These are phyloP conservation scores for Tachina lurida DNA, from an alignment of 2,888 invertebrate genomes.

Conservation along the genomic window DNA sequence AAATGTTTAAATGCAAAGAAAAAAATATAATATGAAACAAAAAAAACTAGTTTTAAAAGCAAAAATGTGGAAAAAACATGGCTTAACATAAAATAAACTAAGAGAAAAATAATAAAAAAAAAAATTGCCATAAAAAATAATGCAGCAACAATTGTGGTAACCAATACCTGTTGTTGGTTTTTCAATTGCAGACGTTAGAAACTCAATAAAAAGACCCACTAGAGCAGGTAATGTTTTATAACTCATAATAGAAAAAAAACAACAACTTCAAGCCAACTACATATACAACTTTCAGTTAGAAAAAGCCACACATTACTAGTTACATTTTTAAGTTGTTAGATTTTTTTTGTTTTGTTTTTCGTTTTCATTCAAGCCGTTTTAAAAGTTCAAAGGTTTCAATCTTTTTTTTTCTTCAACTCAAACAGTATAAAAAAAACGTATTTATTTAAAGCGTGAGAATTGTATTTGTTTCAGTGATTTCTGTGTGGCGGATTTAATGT, in stretches of 20 bases:
- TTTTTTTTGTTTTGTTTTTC: background rate
- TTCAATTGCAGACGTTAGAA: slow-evolving; percentile 52
- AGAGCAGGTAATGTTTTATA: slow-evolving; percentile 9
- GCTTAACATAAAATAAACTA: background rate
- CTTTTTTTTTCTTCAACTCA: background rate
- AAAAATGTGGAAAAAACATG: slow-evolving; percentile 22
- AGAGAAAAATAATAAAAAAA: slow-evolving; percentile 34
- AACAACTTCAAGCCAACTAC: background rate
- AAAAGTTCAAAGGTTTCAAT: slow-evolving; percentile 47
- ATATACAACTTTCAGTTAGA: background rate
- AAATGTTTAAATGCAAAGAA: slow-evolving; percentile 28
- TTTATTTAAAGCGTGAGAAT: slow-evolving; percentile 57
- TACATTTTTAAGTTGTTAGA: background rate
- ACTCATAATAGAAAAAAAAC: background rate
- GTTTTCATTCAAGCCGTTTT: slow-evolving; percentile 17
- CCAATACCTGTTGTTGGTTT: slow-evolving; percentile 57
- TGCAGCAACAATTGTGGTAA: slow-evolving; percentile 34
- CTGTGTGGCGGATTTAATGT: background rate
- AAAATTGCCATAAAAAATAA: slow-evolving; percentile 56
- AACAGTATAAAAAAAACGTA: background rate
- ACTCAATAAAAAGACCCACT: slow-evolving; percentile 19
- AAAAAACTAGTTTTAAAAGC: slow-evolving; percentile 41
- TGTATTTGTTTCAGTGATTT: slow-evolving; percentile 14
- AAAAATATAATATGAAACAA: background rate
- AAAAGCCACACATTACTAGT: background rate